Evolutionary conservation across 1,140 invertebrate genomes (phyloP), one percentile per base, ranked within the genome.

Genomic region (Tenebrio molitor): DNA sequence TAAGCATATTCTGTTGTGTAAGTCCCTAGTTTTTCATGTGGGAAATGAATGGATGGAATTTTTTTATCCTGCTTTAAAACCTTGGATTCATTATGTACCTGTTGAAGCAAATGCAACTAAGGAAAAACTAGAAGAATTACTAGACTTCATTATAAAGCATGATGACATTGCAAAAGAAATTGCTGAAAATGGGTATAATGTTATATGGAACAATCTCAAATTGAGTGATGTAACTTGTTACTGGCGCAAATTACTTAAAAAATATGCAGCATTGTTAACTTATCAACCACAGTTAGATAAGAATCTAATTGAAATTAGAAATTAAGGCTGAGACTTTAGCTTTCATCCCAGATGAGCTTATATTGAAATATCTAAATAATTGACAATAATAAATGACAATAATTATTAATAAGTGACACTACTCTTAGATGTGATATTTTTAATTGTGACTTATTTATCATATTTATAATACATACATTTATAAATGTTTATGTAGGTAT

Each of bases 1-100:
- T 21, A 98, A 98, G 79, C 97, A 99, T 86, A 88, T 99, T 19
- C 97, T 99, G 81, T 84, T 99, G 0, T 99, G 97, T 83, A 89
- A 91, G 76, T 97, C 96, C 0, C 82, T 98, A n/a, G 95, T 99
- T 0, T 96, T 98, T 79, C 96, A 99, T 84, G 95, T 98, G 12
- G 96, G 96, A 0, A 87, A 95, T 77, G 94, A 97, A 74, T 99
- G 97, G 97, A 85, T 91, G 17, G 97, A 99, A 86, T 99, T 99
- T 85, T 99, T 98, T 83, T 99, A 99, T 81, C 87, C 90, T 16
- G 88, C 90, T 25, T 84, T 99, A 76, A 95, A 95, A 82, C 96
- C 97, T 1, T 99, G 97, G 97, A 89, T 97, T 44, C 97, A 99
- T 86, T 99, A 97, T 81, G 89, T 99, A 76, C 97, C 97, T 3